Conservation (phyloP, 2,113 vertebrate species). For the Brachypteracias leptosomus region DNA sequence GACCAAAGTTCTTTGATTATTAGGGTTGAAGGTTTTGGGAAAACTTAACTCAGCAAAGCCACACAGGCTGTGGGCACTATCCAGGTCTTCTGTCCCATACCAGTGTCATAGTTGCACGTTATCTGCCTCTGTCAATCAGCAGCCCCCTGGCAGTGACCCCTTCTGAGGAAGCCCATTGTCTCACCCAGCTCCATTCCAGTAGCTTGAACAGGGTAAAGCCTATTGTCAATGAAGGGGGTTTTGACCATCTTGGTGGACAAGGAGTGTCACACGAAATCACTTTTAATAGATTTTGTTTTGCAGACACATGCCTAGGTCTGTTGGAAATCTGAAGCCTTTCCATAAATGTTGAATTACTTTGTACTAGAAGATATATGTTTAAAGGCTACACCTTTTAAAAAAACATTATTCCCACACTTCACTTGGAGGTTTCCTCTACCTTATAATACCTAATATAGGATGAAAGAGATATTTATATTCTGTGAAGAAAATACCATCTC, state of each 20-base stretch:
- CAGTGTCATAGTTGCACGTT: background rate
- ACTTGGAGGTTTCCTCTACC: background rate
- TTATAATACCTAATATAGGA: background rate
- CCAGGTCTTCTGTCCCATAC: background rate
- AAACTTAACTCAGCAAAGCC: background rate
- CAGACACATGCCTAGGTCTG: background rate
- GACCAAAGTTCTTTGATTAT: background rate
- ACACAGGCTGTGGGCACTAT: background rate
- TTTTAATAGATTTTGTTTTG: background rate
- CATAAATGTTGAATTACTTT: background rate
- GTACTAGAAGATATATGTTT: background rate
- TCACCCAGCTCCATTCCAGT: background rate
- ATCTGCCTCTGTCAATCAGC: background rate
- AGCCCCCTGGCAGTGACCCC: background rate
- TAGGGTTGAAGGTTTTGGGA: background rate
- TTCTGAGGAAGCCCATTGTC: background rate
- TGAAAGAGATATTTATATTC: background rate
- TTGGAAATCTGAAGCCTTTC: background rate
- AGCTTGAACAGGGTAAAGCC: background rate
- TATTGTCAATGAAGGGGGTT: background rate
- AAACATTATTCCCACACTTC: background rate
- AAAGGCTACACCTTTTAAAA: background rate
- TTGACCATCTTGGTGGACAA: background rate
- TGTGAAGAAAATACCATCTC: background rate
- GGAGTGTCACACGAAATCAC: background rate